phyloP scores from a whole-genome alignment of 2,888 invertebrate species.

The Peribatodes rhomboidaria region DNA sequence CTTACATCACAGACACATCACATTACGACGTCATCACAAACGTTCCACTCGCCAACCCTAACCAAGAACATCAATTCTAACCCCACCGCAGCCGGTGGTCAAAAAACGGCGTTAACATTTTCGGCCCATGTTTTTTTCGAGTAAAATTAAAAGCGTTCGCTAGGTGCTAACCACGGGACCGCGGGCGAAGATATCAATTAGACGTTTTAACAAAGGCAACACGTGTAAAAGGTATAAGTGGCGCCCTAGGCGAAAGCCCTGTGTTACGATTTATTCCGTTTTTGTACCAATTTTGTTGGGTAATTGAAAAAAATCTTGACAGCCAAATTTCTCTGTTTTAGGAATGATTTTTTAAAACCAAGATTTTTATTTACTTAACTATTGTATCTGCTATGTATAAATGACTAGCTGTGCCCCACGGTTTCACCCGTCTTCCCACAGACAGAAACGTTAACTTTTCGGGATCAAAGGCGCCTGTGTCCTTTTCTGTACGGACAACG shows the following conservation, averaged over 20 bases:
- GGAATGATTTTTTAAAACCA: background rate
- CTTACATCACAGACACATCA: too few relatives aligned
- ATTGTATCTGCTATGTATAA: too few relatives aligned
- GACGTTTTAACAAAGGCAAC: slow-evolving; percentile 63
- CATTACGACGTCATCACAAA: background rate
- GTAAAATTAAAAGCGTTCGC: slow-evolving; percentile 47
- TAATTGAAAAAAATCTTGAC: slow-evolving; percentile 43
- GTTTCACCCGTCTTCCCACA: too few relatives aligned
- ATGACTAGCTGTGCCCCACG: too few relatives aligned
- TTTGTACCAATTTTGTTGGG: slow-evolving; percentile 33
- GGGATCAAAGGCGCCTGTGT: too few relatives aligned
- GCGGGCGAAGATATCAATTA: slow-evolving; percentile 68
- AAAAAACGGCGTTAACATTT: slow-evolving; percentile 59
- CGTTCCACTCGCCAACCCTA: slow-evolving; percentile 54
- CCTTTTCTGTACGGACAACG: too few relatives aligned
- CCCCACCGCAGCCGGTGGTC: slow-evolving; percentile 56
- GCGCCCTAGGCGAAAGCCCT: slow-evolving; percentile 67
- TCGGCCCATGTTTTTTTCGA: slow-evolving; percentile 47
- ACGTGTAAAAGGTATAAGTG: slow-evolving; percentile 76
- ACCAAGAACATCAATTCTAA: slow-evolving; percentile 50
- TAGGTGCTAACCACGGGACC: slow-evolving; percentile 76
- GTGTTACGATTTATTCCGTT: slow-evolving; percentile 55
- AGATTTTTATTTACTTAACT: too few relatives aligned
- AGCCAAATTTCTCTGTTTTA: background rate
- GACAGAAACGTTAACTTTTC: too few relatives aligned